phyloP scores from a whole-genome alignment of 1,140 invertebrate species.

The Tetramorium parvispinum region DNA sequence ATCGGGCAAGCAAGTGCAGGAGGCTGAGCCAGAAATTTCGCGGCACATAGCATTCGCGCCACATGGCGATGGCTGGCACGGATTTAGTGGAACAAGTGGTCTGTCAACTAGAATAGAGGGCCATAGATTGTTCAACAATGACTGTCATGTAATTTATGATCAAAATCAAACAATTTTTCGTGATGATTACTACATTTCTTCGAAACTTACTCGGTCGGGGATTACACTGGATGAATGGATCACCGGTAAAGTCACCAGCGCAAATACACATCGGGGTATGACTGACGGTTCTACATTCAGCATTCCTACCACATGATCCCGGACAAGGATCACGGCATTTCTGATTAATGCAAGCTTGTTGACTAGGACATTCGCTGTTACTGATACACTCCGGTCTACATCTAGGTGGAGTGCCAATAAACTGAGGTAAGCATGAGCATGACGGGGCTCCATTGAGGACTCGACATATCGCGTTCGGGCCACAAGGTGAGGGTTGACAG shows the following conservation, averaged over 20 bases:
- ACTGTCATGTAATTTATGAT: background rate
- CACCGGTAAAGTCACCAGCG: constrained; percentile 84
- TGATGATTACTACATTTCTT: background rate
- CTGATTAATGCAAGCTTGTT: constrained; percentile 86
- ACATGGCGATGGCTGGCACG: constrained; percentile 92
- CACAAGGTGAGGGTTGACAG: constrained; percentile 87
- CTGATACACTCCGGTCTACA: constrained; percentile 86
- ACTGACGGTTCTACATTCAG: constrained; percentile 87
- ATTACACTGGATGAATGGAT: constrained; percentile 86
- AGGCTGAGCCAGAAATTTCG: constrained; percentile 86
- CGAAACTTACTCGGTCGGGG: constrained; percentile 79
- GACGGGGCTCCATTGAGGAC: constrained; percentile 84
- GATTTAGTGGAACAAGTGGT: constrained; percentile 83
- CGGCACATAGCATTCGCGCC: constrained; percentile 91
- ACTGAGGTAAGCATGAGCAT: constrained; percentile 86
- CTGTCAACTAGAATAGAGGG: constrained; percentile 46
- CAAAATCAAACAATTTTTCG: background rate
- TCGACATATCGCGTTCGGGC: constrained; percentile 86
- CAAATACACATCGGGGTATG: constrained; percentile 87
- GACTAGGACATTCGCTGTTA: constrained; percentile 86
- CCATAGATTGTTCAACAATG: background rate
- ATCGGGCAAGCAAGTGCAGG: constrained; percentile 88
- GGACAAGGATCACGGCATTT: constrained; percentile 87
- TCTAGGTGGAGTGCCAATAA: constrained; percentile 83
- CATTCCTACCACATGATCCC: constrained; percentile 87